These are phyloP conservation scores for Amphimallon solstitiale DNA, from an alignment of 2,888 invertebrate species.

Conservation along the genomic window DNA sequence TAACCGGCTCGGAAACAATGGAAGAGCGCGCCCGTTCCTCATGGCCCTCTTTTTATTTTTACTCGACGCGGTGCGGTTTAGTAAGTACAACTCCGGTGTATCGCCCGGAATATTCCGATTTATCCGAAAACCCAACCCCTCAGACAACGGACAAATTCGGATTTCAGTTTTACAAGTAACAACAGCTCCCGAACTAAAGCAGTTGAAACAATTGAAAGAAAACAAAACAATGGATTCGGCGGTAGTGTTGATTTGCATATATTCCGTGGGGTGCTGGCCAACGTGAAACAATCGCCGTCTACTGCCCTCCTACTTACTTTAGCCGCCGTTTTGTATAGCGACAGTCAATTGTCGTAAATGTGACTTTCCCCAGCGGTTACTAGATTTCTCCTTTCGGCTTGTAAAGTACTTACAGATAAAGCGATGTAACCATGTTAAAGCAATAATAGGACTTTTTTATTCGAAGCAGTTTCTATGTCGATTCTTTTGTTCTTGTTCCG, in stretches of 20 bases:
- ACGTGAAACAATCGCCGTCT: conserved; percentile 19
- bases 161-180: conserved; percentile 18
- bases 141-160: conserved; percentile 25
- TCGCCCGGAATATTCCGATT: not conserved
- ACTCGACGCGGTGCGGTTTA: not conserved
- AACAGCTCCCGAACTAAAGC: conserved; percentile 11
- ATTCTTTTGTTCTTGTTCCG: too few relatives aligned
- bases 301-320: not conserved
- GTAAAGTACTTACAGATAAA: too few relatives aligned
- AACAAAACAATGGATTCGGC: conserved; percentile 8
- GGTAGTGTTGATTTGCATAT: conserved; percentile 19
- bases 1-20: conserved; percentile 32
- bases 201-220: conserved; percentile 24
- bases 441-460: too few relatives aligned
- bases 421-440: too few relatives aligned
- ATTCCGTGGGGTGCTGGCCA: not conserved
- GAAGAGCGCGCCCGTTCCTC: conserved; percentile 4
- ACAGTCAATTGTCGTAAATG: conserved; percentile 13
- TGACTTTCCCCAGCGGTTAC: not conserved
- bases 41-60: not conserved
- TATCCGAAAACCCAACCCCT: not conserved
- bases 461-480: too few relatives aligned
- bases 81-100: not conserved
- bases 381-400: conserved; percentile 9
- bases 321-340: too few relatives aligned